phyloP scores from a whole-genome alignment of 2,797 vertebrate genomes.

The Ctenosaura bakeri region DNA sequence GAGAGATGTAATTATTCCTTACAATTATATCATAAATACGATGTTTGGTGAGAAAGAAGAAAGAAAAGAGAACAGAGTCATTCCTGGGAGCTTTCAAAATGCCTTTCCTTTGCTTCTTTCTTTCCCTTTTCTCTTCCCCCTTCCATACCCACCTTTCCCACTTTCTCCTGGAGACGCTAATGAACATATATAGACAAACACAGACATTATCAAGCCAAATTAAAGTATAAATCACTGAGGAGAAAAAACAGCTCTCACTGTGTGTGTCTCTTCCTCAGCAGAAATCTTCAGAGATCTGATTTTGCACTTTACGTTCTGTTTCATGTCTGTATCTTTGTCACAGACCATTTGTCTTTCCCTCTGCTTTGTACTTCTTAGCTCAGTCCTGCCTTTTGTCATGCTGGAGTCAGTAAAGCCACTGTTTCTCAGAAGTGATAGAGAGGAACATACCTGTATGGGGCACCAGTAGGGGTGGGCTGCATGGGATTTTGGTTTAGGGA shows the following conservation, averaged over 20 bases:
- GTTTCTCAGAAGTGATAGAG: neutral
- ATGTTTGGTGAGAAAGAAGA: neutral
- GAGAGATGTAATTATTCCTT: slow-evolving; percentile 51
- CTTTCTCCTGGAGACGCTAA: slow-evolving; percentile 53
- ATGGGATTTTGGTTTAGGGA: neutral
- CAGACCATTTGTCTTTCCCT: slow-evolving; percentile 42
- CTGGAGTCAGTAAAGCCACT: neutral
- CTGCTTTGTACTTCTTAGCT: slow-evolving; percentile 36
- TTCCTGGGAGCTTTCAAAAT: slow-evolving; percentile 49
- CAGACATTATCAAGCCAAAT: slow-evolving; percentile 54
- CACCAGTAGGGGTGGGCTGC: neutral
- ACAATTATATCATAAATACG: slow-evolving; percentile 50
- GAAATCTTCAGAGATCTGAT: slow-evolving; percentile 40
- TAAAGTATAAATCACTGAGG: slow-evolving; percentile 59
- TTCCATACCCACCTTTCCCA: neutral
- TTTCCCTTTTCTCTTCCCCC: too few species aligned
- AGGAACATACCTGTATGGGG: neutral
- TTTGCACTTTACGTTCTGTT: slow-evolving; percentile 45
- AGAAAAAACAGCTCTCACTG: slow-evolving; percentile 15
- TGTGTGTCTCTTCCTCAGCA: neutral
- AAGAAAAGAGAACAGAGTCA: neutral
- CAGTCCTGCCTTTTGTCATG: neutral
- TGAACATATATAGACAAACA: slow-evolving; percentile 55
- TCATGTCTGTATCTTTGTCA: slow-evolving; percentile 32
- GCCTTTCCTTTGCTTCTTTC: neutral